Percentiles rank a stretch among this genome's conserved stretches.
Conservation (phyloP, 2,888 invertebrate species). For the Agonopterix subpropinquella region DNA sequence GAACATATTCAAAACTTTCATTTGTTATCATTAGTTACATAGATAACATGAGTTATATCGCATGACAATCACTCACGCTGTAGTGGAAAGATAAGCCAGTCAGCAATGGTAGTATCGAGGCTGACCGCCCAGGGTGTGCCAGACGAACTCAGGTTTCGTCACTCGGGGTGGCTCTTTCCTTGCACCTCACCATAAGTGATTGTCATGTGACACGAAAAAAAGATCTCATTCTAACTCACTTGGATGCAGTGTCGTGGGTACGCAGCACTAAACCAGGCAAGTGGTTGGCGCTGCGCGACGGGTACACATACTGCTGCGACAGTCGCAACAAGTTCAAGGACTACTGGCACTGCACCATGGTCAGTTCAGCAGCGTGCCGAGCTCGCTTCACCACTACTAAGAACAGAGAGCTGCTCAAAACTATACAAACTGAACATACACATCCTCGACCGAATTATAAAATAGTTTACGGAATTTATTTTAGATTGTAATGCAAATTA, state of each 20-base stretch:
- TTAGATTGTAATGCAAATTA: background rate
- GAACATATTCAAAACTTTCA: too few species aligned
- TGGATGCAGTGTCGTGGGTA: background rate
- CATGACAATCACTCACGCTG: too few species aligned
- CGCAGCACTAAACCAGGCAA: background rate
- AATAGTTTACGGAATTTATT: background rate
- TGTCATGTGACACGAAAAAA: too few species aligned
- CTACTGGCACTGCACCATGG: constrained; percentile 2
- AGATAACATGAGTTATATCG: too few species aligned
- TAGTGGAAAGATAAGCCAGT: too few species aligned
- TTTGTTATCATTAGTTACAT: too few species aligned
- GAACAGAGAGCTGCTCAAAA: background rate
- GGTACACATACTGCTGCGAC: constrained; percentile 11
- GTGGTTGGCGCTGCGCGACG: background rate
- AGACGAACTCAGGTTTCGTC: too few species aligned
- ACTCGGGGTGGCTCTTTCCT: too few species aligned
- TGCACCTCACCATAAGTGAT: too few species aligned
- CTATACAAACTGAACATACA: background rate
- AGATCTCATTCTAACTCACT: too few species aligned
- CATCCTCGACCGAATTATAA: background rate
- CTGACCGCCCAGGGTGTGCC: too few species aligned
- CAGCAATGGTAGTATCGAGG: too few species aligned
- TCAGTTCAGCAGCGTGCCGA: constrained; percentile 30
- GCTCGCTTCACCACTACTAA: constrained; percentile 54
- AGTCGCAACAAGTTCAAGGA: constrained; percentile 1